These are phyloP conservation scores for Varanus salvator DNA, from an alignment of 2,113 vertebrate species.

Conservation along the genomic window DNA sequence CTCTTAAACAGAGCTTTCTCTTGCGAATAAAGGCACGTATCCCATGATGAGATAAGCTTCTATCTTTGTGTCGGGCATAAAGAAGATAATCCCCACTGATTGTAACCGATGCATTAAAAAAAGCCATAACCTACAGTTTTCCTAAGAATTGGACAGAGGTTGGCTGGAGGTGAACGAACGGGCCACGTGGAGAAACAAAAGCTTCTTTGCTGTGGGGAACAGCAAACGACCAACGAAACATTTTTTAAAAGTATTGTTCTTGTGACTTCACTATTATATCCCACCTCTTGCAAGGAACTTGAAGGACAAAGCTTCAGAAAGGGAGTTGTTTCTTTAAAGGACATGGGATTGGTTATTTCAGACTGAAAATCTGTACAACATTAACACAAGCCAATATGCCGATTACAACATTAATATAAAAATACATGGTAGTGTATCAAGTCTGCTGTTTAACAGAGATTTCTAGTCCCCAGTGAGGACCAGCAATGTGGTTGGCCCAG, in stretches of 20 bases:
- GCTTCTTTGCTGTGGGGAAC: neutral
- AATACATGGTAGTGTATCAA: neutral
- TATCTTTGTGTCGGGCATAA: neutral
- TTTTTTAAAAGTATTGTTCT: no score
- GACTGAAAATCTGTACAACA: no score
- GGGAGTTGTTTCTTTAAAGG: neutral
- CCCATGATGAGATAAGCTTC: neutral
- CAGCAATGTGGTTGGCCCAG: neutral
- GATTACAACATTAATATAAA: neutral
- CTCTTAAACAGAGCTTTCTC: neutral
- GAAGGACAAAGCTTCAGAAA: neutral
- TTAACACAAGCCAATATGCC: neutral
- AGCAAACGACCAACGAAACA: neutral
- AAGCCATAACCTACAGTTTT: neutral
- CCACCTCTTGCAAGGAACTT: neutral
- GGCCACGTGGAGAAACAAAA: neutral
- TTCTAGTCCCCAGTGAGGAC: neutral
- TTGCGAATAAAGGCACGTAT: neutral
- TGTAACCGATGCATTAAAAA: neutral
- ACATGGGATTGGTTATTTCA: neutral
- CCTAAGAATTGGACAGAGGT: neutral
- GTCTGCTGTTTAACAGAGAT: neutral
- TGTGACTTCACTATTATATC: no score
- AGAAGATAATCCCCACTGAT: neutral
- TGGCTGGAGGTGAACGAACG: neutral